Evolutionary conservation across 1,140 invertebrate genomes (phyloP), one percentile per base, ranked within the genome.

Genomic region (Potamilus streckersoni): DNA sequence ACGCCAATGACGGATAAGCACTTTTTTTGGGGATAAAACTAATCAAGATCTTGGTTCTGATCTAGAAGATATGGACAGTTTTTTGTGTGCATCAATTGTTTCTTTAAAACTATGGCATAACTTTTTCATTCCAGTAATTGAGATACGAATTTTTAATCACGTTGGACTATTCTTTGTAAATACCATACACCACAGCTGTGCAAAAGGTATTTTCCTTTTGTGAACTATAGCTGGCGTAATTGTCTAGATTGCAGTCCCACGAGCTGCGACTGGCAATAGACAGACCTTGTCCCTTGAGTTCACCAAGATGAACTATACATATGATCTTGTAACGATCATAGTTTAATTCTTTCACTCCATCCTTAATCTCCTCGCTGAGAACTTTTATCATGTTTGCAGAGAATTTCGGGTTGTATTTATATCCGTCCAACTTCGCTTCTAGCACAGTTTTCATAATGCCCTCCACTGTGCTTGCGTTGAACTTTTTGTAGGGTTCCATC

Each of bases 281-380:
- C 31, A 85, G 74, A 17, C 82, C 79, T 66, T 88, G 86, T 27
- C 80, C 81, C 57, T 74, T 82, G 49, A 81, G 84, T 69, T 89
- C 80, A 12, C 85, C 84, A 38, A 88, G 82, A 55, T 82, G 70
- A 0, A 88, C 86, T 59, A 81, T 70, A 59, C 78, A 79, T 2
- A 88, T 80, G 31, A 88, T 81, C 72, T 87, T 89, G 73, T 89
- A 88, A 14, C 88, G 73, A 73, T 84, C 83, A 78, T 83, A 87
- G 20, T 78, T 79, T 69, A 87, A 73, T n/a, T 76, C 74, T 63
- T 87, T 86, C 27, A 88, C 82, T n/a, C 65, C 69, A 27, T 84
- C 78, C 71, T 83, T 84, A 38, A 87, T 83, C 66, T 85, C 84
- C 61, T 88, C 86, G 15, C 71, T 80, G 55, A 88, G 74, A 17